Percentiles rank a stretch among this genome's conserved stretches.
Conservation (phyloP, 2,888 invertebrate species). For the Rhogogaster chlorosoma region DNA sequence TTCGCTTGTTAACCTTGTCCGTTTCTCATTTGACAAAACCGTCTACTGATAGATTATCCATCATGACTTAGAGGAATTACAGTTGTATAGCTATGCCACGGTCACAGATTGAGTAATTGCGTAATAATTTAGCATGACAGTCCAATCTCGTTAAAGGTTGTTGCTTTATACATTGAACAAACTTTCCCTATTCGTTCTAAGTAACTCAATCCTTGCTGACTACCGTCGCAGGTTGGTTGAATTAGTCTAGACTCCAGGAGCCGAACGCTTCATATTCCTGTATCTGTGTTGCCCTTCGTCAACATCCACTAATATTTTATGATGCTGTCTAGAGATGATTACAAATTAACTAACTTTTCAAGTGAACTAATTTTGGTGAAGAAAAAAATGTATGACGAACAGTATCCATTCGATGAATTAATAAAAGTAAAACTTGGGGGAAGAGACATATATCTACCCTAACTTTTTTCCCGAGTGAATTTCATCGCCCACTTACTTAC, state of each 20-base stretch:
- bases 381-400: not conserved
- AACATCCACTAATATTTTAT: not conserved
- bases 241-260: conserved; percentile 6
- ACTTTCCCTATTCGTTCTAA: not conserved
- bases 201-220: conserved; percentile 3
- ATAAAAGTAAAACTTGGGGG: not conserved
- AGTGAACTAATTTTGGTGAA: not conserved
- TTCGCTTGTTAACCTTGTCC: not conserved
- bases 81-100: too few species aligned
- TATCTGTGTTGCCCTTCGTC: not conserved
- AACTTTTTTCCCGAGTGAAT: not conserved
- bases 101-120: not conserved
- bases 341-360: not conserved
- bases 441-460: not conserved
- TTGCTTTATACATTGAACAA: not conserved
- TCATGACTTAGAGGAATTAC: not conserved
- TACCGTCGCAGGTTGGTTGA: not conserved
- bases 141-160: conserved; percentile 14
- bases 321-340: not conserved
- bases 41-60: not conserved
- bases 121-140: conserved; percentile 19
- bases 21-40: not conserved
- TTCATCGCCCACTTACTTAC: not conserved
- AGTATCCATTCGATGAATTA: not conserved
- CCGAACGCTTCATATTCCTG: not conserved